Percentiles rank a stretch among this genome's conserved stretches.
Evolutionary conservation across 1,140 invertebrate species (phyloP).

Genomic region (Adelges cooleyi): DNA sequence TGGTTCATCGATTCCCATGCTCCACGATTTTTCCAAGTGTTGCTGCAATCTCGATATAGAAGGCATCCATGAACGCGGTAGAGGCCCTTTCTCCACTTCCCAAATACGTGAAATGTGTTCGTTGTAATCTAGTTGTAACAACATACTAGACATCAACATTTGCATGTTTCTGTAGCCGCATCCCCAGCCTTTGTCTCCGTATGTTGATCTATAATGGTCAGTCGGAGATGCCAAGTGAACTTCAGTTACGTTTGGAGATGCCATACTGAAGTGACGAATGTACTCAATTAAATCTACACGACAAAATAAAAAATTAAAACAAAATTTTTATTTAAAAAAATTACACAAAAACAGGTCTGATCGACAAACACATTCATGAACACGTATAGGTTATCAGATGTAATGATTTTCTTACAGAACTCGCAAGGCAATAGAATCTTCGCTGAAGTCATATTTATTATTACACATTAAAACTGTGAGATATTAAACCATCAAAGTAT

Average conservation of each 20-base stretch:
- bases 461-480: too few relatives aligned
- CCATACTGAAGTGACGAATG: slow-evolving; percentile 15
- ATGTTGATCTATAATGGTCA: slow-evolving; percentile 75
- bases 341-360: background rate
- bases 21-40: slow-evolving; percentile 76
- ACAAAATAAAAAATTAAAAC: background rate
- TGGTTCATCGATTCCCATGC: slow-evolving; percentile 71
- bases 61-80: slow-evolving; percentile 55
- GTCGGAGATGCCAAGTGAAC: slow-evolving; percentile 64
- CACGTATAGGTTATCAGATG: background rate
- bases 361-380: background rate
- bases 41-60: slow-evolving; percentile 72
- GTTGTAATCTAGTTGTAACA: slow-evolving; percentile 60
- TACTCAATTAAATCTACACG: slow-evolving; percentile 24
- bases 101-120: slow-evolving; percentile 47
- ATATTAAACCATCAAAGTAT: too few relatives aligned
- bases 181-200: slow-evolving; percentile 80
- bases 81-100: slow-evolving; percentile 38
- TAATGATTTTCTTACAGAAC: background rate
- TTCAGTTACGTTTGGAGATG: slow-evolving; percentile 49
- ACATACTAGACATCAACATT: slow-evolving; percentile 73
- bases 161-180: slow-evolving; percentile 85
- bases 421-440: background rate
- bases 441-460: background rate
- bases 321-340: too few relatives aligned